Evolutionary conservation across 64 coral and sea anemone genomes (phyloP), one percentile per base, ranked within the genome.

Genomic region (Montipora cactus): DNA sequence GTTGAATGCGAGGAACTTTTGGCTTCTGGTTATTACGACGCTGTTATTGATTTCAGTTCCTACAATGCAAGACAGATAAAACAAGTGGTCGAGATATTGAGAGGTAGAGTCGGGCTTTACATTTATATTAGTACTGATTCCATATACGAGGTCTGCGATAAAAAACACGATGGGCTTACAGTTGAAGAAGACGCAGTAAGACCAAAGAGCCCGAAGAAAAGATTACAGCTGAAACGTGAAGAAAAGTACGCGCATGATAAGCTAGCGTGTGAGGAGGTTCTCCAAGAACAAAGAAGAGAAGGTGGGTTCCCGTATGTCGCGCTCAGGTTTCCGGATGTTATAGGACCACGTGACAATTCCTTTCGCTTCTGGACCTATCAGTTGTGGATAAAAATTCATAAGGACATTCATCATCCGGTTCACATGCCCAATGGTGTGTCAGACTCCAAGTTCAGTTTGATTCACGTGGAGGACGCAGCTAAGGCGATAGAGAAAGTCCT

Each of bases 351-450:
- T 75, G 98, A 99, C 50, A 95, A 88, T 66, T 92, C 98, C 18
- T 92, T 99, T 44, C 95, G 98, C 22, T 96, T 96, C 74, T 99
- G 98, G 98, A 94, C 95, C 8, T 99, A 99, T 64, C 98, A 99
- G 62, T 80, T 99, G 79, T 99, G 98, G 98, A 74, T 99, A 76
- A 53, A 79, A 15, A 94, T 95, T 62, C 98, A 96, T 53, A 94
- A 96, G 8, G 89, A 76, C 37, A 95, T 99, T 77, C 61, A 84
- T 25, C 82, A 99, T 16, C 95, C 89, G 5, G 95, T 99, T 10
- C 98, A 96, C 49, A 84, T 99, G 25, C 98, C 98, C 9, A 61
- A 77, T 69, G 85, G 92, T 44, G 95, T 99, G 15, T 76, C 95
- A 1, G 90, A 94, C 75, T 64, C 71, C 12, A 92, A 89, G 71